These are phyloP conservation scores for Eutolmus rufibarbis DNA, from an alignment of 2,888 invertebrate genomes.

Conservation along the genomic window DNA sequence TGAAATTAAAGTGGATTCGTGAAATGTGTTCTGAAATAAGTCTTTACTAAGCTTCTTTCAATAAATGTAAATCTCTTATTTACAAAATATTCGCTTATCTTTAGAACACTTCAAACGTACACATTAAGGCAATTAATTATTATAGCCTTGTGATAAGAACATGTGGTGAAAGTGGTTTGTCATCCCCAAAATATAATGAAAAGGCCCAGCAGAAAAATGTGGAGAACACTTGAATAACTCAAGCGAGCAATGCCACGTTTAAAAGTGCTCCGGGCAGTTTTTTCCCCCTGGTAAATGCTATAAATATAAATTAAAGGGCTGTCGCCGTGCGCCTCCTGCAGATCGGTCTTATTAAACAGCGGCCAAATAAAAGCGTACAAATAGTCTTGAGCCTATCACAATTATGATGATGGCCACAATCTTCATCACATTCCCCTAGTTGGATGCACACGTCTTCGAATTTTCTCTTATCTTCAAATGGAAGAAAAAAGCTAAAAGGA, in stretches of 20 bases:
- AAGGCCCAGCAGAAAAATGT: not conserved
- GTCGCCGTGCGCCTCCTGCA: conserved; percentile 27
- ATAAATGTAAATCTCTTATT: not conserved
- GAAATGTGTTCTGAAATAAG: no score
- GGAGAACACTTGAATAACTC: conserved; percentile 30
- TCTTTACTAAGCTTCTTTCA: no score
- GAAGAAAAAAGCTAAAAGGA: not conserved
- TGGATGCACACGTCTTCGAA: conserved; percentile 23
- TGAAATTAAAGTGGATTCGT: no score
- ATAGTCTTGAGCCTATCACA: conserved; percentile 32
- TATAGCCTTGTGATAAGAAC: not conserved
- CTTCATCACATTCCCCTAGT: conserved; percentile 3
- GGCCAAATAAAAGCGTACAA: conserved; percentile 19
- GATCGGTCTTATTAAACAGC: conserved; percentile 19
- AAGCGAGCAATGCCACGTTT: conserved; percentile 8
- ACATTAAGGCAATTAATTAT: not conserved
- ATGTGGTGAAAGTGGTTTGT: conserved; percentile 9
- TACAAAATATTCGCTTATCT: not conserved
- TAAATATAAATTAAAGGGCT: conserved; percentile 33
- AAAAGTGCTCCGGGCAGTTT: not conserved
- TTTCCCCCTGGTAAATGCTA: not conserved
- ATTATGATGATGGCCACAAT: conserved; percentile 20
- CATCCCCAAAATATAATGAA: not conserved
- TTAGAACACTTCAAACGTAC: not conserved
- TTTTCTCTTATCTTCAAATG: conserved; percentile 15